These are phyloP conservation scores for Cabera pusaria DNA, from an alignment of 2,888 invertebrate species.

Conservation along the genomic window DNA sequence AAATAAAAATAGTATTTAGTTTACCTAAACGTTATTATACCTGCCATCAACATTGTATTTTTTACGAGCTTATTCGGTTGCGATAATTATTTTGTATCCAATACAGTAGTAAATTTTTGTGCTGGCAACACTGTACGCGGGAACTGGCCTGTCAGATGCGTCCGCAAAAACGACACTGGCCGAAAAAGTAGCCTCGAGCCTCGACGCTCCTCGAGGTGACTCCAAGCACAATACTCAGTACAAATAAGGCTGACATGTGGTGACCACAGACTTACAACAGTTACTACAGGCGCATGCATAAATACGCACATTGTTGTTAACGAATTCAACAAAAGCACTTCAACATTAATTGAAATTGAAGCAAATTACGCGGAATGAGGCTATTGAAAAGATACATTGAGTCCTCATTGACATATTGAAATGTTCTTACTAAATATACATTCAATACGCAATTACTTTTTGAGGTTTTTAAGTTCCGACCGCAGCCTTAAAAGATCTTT, in stretches of 20 bases:
- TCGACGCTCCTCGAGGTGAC: too few relatives aligned
- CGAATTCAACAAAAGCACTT: slow-evolving; percentile 21
- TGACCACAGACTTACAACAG: slow-evolving; percentile 7
- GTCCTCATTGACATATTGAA: slow-evolving; percentile 29
- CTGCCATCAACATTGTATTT: slow-evolving; percentile 18
- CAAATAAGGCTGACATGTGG: slow-evolving; percentile 27
- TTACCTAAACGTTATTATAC: too few relatives aligned
- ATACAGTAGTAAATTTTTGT: too few relatives aligned
- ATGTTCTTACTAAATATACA: slow-evolving; percentile 15
- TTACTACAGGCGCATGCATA: slow-evolving; percentile 1
- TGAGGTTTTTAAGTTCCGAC: slow-evolving; percentile 9
- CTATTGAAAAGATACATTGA: slow-evolving; percentile 18
- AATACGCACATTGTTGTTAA: slow-evolving; percentile 10
- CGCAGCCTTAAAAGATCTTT: slow-evolving; percentile 3
- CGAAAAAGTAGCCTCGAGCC: slow-evolving; percentile 26
- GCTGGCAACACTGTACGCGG: slow-evolving; percentile 28
- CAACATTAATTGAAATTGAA: slow-evolving; percentile 31
- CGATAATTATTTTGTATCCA: too few relatives aligned
- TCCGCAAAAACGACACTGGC: slow-evolving; percentile 44
- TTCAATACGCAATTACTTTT: slow-evolving; percentile 17
- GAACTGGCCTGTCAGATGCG: slow-evolving; percentile 42
- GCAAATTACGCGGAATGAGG: slow-evolving; percentile 29
- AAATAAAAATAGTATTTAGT: too few relatives aligned
- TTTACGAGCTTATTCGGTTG: too few relatives aligned
- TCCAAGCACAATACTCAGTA: slow-evolving; percentile 20